Percentiles rank a stretch among this genome's conserved stretches.
These are phyloP conservation scores for Plecotus auritus DNA, from an alignment of 2,113 vertebrate species.

Conservation along the genomic window DNA sequence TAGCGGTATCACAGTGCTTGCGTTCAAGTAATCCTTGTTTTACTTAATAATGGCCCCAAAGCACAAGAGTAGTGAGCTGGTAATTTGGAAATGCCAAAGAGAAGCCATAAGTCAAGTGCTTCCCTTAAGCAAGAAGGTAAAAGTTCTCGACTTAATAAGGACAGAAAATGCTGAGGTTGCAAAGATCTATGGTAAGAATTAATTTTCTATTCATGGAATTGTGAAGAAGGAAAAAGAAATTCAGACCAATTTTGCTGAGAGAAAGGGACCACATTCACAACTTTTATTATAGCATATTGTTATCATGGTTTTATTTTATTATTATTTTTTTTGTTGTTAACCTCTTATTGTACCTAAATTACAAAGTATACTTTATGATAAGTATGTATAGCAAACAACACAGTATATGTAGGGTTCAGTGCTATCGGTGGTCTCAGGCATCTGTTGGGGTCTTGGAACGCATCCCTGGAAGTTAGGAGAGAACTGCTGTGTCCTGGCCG, in stretches of 20 bases:
- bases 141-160: background rate
- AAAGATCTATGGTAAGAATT: background rate
- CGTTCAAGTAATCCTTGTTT: background rate
- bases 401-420: background rate
- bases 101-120: background rate
- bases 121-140: background rate
- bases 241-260: background rate
- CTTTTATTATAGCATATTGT: background rate
- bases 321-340: background rate
- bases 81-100: background rate
- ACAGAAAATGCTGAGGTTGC: background rate
- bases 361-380: background rate
- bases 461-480: background rate
- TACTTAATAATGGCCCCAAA: background rate
- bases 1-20: background rate
- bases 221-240: background rate
- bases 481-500: no score
- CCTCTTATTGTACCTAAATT: background rate
- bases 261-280: background rate
- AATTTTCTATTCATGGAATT: background rate
- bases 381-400: no score
- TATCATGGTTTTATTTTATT: background rate
- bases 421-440: background rate
- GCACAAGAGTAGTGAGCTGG: background rate
- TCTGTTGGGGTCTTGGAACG: background rate